A percentile compares a stretch with the other conserved stretches of the same genome.
Evolutionary conservation across 2,113 vertebrate genomes (phyloP).

Genomic region (Strix aluco): DNA sequence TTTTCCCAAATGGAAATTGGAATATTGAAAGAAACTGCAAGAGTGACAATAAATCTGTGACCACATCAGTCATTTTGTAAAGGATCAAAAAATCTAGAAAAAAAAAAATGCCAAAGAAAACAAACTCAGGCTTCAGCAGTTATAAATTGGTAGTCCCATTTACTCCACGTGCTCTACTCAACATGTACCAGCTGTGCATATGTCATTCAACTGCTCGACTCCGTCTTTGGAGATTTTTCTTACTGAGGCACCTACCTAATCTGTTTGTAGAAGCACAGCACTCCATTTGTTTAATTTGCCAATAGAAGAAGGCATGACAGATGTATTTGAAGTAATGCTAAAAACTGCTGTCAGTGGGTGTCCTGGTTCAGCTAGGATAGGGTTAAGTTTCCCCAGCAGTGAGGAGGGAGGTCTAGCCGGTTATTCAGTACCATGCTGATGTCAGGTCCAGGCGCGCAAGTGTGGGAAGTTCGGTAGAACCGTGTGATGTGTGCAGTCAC

Average conservation of each 20-base stretch:
- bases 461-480: too few relatives aligned
- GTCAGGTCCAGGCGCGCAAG: too few relatives aligned
- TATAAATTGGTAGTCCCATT: neutral
- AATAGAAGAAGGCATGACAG: neutral
- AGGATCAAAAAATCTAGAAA: conserved; percentile 5
- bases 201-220: neutral
- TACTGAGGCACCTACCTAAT: neutral
- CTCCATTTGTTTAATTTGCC: neutral
- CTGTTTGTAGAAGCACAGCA: neutral
- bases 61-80: conserved; percentile 28
- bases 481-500: too few relatives aligned
- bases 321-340: neutral
- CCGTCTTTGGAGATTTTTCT: neutral
- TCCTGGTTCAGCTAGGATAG: too few relatives aligned
- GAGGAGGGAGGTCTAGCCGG: too few relatives aligned
- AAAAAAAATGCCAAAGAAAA: conserved; percentile 2
- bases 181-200: neutral
- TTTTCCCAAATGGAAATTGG: neutral
- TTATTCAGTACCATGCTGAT: too few relatives aligned
- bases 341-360: neutral
- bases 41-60: conserved; percentile 27
- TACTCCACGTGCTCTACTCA: neutral
- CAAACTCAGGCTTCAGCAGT: neutral
- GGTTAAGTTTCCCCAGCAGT: too few relatives aligned
- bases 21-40: conserved; percentile 4